Conservation (phyloP, 2,113 vertebrate genomes). For the Strix aluco region DNA sequence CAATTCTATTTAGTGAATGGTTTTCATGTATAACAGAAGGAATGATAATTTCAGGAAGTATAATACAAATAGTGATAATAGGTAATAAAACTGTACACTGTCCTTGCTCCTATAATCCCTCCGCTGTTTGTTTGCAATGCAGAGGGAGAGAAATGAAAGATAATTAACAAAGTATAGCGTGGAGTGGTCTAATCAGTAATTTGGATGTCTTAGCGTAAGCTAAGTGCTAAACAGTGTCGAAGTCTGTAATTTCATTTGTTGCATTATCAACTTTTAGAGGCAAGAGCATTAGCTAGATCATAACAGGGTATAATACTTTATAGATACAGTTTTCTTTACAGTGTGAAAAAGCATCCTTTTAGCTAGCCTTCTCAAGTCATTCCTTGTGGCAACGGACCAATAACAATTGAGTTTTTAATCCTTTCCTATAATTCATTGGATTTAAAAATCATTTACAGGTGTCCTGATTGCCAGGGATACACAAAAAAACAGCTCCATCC, state of each 20-base stretch:
- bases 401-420: neutral
- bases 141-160: neutral
- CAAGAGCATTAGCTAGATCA: neutral
- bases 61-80: neutral
- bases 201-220: neutral
- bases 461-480: neutral
- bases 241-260: neutral
- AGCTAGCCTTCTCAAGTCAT: neutral
- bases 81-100: neutral
- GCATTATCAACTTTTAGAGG: neutral
- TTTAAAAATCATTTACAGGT: neutral
- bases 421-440: neutral
- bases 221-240: neutral
- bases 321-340: neutral
- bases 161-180: neutral
- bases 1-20: neutral
- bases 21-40: neutral
- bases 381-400: neutral
- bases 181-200: neutral
- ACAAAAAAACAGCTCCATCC: neutral
- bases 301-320: neutral
- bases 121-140: neutral
- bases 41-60: neutral
- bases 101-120: neutral
- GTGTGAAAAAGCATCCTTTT: neutral